A percentile compares a stretch with the other conserved stretches of the same genome.
phyloP scores from a whole-genome alignment of 2,797 vertebrate species.

The Xiphorhynchus erythropygius region DNA sequence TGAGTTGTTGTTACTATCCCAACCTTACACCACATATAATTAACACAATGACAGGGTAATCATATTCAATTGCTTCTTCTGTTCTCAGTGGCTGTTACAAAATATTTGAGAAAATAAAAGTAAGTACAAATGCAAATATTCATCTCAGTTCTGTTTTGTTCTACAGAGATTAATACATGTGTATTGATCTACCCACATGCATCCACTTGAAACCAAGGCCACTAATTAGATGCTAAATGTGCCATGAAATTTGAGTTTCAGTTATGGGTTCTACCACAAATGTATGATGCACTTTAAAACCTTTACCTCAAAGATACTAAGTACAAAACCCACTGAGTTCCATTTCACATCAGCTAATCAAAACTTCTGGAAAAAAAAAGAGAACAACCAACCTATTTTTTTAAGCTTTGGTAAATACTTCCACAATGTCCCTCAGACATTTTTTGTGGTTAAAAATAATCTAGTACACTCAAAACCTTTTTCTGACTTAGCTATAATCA shows the following conservation, averaged over 20 bases:
- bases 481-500: neutral
- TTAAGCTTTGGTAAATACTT: neutral
- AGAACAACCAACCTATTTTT: accelerated
- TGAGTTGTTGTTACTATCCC: neutral
- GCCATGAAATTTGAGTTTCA: conserved; percentile 9
- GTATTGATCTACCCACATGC: neutral
- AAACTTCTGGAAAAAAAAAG: neutral
- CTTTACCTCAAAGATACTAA: neutral
- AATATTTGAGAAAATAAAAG: neutral
- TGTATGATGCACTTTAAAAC: neutral
- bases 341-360: neutral
- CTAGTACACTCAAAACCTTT: neutral
- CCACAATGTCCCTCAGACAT: neutral
- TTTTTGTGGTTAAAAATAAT: neutral
- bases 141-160: neutral
- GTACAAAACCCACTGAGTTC: neutral
- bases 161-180: neutral
- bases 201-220: conserved; percentile 11
- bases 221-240: conserved; percentile 7
- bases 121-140: neutral
- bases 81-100: neutral
- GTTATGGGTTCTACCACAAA: neutral
- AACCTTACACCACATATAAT: neutral
- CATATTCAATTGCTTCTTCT: neutral
- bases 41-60: neutral